phyloP scores from a whole-genome alignment of 2,113 vertebrate species.

The Spilogale gracilis region DNA sequence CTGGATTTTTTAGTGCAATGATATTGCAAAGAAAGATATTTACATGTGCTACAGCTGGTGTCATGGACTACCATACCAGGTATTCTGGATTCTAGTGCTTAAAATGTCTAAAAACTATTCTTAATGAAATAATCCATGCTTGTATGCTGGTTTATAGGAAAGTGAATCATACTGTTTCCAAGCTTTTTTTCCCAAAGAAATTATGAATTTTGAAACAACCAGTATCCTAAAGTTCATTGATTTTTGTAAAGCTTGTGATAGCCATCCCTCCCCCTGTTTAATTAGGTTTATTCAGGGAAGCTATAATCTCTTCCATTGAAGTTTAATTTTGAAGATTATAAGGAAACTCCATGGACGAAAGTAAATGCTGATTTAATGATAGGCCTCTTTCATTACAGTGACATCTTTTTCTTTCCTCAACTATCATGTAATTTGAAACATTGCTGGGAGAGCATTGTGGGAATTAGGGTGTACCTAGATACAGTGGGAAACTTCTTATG shows the following conservation, averaged over 20 bases:
- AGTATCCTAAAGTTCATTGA: not conserved
- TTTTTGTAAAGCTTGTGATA: not conserved
- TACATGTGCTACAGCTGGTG: not conserved
- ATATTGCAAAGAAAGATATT: not conserved
- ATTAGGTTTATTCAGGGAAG: not conserved
- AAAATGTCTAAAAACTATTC: conserved; percentile 9
- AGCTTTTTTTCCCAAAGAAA: not conserved
- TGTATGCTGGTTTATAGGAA: not conserved
- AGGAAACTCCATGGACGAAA: not conserved
- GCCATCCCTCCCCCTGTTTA: not conserved
- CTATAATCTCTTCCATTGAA: not conserved
- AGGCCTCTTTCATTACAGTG: not conserved
- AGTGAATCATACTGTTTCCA: not conserved
- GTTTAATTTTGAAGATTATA: not conserved
- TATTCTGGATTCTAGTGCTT: not conserved
- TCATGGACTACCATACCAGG: not conserved
- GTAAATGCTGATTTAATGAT: not conserved
- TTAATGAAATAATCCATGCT: not conserved
- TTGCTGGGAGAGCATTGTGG: not conserved
- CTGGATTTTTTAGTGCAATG: not conserved
- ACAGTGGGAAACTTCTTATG: not conserved
- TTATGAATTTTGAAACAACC: conserved; percentile 19
- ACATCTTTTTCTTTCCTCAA: not conserved
- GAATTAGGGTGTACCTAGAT: not conserved
- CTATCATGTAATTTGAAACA: not conserved